Evolutionary conservation across 2,797 vertebrate species (phyloP).

Genomic region (Falco biarmicus): DNA sequence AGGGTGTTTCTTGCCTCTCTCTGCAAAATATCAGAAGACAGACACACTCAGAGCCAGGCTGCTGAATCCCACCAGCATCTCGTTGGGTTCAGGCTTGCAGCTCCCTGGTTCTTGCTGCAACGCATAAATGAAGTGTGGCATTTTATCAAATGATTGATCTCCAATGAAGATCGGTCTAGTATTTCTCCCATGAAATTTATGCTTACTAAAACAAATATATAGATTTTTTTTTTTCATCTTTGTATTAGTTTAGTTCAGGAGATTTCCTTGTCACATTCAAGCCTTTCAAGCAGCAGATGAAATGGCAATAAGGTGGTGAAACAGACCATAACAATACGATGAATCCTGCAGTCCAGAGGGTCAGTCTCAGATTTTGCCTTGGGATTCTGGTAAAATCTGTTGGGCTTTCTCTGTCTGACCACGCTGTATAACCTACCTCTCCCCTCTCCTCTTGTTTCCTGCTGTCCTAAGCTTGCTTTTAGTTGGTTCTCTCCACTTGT

Average conservation of each 20-base stretch:
- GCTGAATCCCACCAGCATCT: background rate
- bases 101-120: background rate
- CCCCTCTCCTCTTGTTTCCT: background rate
- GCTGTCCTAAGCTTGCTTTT: background rate
- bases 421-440: background rate
- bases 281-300: background rate
- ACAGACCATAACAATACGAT: background rate
- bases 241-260: background rate
- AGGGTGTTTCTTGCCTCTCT: background rate
- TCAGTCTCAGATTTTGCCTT: background rate
- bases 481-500: background rate
- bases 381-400: background rate
- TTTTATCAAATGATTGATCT: conserved; percentile 29
- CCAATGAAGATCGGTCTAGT: background rate
- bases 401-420: background rate
- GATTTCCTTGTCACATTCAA: background rate
- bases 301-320: background rate
- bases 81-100: background rate
- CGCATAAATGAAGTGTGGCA: background rate
- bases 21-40: background rate
- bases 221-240: background rate
- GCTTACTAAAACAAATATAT: background rate
- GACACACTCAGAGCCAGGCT: background rate
- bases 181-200: background rate
- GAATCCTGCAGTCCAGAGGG: background rate